Conservation (phyloP, 2,888 invertebrate species). For the Glomeris marginata region DNA sequence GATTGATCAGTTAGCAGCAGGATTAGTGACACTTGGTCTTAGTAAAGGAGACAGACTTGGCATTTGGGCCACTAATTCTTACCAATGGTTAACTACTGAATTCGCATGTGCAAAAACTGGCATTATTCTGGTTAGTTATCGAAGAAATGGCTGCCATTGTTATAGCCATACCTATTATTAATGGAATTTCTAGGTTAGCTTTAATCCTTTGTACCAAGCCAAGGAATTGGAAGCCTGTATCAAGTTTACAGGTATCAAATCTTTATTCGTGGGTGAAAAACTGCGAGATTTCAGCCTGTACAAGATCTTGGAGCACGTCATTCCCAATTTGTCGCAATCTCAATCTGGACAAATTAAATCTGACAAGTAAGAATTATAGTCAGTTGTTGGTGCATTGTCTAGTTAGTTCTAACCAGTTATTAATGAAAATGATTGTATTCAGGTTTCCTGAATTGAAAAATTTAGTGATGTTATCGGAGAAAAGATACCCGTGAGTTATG, state of each 20-base stretch:
- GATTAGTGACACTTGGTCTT: constrained; percentile 49
- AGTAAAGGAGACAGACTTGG: constrained; percentile 57
- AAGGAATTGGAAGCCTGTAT: too few relatives aligned
- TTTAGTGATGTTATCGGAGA: constrained; percentile 41
- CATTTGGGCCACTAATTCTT: constrained; percentile 60
- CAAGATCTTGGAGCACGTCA: not conserved
- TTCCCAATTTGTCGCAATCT: not conserved
- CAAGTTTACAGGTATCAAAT: too few relatives aligned
- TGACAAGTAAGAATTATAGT: constrained; percentile 34
- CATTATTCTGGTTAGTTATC: constrained; percentile 43
- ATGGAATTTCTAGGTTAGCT: too few relatives aligned
- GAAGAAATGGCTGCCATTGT: not conserved
- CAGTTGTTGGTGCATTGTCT: constrained; percentile 19
- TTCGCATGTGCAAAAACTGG: constrained; percentile 57
- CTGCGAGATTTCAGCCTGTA: too few relatives aligned
- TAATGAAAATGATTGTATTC: too few relatives aligned
- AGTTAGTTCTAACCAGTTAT: not conserved
- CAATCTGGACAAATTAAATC: too few relatives aligned
- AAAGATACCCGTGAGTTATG: constrained; percentile 38
- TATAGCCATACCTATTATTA: too few relatives aligned
- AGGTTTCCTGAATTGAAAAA: constrained; percentile 36
- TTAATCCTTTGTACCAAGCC: constrained; percentile 37
- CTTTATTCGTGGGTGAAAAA: too few relatives aligned
- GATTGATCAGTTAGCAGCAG: constrained; percentile 55
- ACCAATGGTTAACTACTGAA: constrained; percentile 58